Base-by-base conservation (phyloP, 2,888 invertebrate species). In the Hermaeophaga mercurialis region DNA sequence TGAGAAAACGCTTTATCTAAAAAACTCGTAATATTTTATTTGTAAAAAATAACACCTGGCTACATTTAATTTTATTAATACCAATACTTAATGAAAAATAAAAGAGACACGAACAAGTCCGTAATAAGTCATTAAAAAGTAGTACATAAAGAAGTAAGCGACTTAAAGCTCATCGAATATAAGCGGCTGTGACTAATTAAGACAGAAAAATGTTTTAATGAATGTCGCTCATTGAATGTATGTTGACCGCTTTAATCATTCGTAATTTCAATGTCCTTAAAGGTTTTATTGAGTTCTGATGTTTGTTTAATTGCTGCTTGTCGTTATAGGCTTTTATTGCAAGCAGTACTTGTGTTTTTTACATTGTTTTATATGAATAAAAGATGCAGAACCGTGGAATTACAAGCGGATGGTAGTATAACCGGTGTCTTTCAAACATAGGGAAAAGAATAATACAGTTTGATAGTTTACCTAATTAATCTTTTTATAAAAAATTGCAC, bases 191-290 rank as follows among this genome's bases (percentile, higher is more conserved):
- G 28, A 39, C 49, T 39, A 49, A 49, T 49, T 49, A 49, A 49
- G 39, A 49, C 24, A n/a, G 54, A 43, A 47, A 55, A 48, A 48
- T 55, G 47, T 48, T 55, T 48, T 55, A 48, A 55, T 43, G 54
- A 48, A 55, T 17, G 31, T 28, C 38, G 45, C 12, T 34, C 38
- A 38, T 45, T 38, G 53, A 31, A 24, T 44, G 24, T 26, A 48
- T 54, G 43, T 54, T 49, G 46, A 55, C 54, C 34, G 48, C 31
- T 34, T 55, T 48, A 55, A 55, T 55, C 48, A 44, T 28, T 33
- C 31, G 34, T 48, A 55, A 55, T 55, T 55, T 12, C 36, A 17
- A 36, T 24, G 24, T 38, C 36, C 36, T 49, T 39, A 49, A 49
- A 49, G 17, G 28, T 38, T 18, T 39, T 28, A 49, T 49, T 39